A percentile compares a stretch with the other conserved stretches of the same genome.
These are phyloP conservation scores for Nixonia krombeini DNA, from an alignment of 1,140 invertebrate genomes.

Conservation along the genomic window DNA sequence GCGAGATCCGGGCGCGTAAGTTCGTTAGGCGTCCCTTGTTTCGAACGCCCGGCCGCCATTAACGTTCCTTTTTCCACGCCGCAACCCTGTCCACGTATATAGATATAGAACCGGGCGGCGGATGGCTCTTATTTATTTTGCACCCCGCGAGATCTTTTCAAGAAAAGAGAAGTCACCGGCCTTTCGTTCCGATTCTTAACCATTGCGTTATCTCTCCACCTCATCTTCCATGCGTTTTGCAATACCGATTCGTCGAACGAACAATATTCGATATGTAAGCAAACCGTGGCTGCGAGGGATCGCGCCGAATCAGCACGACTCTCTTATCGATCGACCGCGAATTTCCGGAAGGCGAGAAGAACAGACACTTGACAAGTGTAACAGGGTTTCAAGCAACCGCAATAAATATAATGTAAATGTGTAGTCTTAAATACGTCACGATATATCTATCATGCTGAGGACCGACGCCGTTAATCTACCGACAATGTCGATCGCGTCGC, in stretches of 20 bases:
- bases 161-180: conserved; percentile 18
- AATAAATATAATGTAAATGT: conserved; percentile 68
- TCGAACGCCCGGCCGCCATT: conserved; percentile 46
- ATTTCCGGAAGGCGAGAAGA: background rate
- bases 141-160: conserved; percentile 15
- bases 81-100: conserved; percentile 30
- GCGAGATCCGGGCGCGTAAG: conserved; percentile 56
- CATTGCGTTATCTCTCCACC: conserved; percentile 1
- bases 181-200: conserved; percentile 8
- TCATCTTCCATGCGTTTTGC: background rate
- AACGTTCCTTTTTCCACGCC: conserved; percentile 43
- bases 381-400: conserved; percentile 60
- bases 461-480: conserved; percentile 35
- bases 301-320: no score
- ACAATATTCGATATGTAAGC: conserved; percentile 16
- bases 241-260: conserved; percentile 12
- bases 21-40: conserved; percentile 68
- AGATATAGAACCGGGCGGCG: conserved; percentile 25
- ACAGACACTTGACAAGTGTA: conserved; percentile 50
- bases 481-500: no score
- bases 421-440: conserved; percentile 61
- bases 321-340: no score
- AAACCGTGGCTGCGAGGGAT: no score
- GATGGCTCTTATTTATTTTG: conserved; percentile 47
- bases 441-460: conserved; percentile 53